Evolutionary conservation across 2,888 invertebrate species (phyloP), one percentile per base, ranked within the genome.

Genomic region (Drosophila kokeensis): DNA sequence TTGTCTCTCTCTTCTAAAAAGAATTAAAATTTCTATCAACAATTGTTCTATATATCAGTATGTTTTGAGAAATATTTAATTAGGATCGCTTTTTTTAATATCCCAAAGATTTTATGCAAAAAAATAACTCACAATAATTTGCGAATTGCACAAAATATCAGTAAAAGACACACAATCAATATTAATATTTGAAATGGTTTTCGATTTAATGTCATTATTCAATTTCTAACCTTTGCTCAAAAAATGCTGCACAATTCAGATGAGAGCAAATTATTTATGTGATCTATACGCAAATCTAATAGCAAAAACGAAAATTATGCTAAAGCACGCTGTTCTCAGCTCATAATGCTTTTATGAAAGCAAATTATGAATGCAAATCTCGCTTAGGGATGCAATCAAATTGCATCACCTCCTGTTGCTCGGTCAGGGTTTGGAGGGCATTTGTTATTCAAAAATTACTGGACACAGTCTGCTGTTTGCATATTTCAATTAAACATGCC

Each of bases 401-500:
- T 88, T 73, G 71, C 86, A 86, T 73, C 83, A 88, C 81, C 79
- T 83, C 64, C 68, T 65, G 48, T 53, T 49, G 27, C 52, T 58
- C 15, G 18, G 10, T 15, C 29, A 10, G 40, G 30, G 38, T n/a
- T 45, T 7, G 27, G 18, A 8, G 7, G 30, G 55, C 48, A 76
- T 83, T 88, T 86, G 81, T 72, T 83, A 86, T 85, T 77, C 77
- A 82, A 83, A 83, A 83, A 83, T 78, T 64, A 69, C 54, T 81
- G 80, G 71, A 34, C 63, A 24, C 27, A 52, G 68, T 32, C n/a
- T 34, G 48, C 48, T 48, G 61, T 60, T 83, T 74, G 81, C 64
- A 81, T 76, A 76, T 87, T 89, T 89, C 79, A 86, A 89, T 89
- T 86, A 82, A 81, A 70, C 65, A 69, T 81, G 62, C 81, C 76